phyloP scores from a whole-genome alignment of 2,888 invertebrate species.

The Agapostemon virescens region DNA sequence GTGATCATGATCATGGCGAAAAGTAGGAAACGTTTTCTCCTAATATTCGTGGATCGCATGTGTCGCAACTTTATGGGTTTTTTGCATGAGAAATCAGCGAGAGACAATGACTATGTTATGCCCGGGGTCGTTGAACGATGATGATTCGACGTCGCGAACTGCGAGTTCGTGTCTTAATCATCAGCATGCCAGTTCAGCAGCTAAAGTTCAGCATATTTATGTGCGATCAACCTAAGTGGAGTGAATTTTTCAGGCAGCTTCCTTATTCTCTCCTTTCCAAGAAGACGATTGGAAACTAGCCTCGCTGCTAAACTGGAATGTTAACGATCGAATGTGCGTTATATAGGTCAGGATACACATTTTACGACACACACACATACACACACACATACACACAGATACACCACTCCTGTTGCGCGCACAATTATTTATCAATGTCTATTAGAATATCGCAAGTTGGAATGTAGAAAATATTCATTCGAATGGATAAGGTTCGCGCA shows the following conservation, averaged over 20 bases:
- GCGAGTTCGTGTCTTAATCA: constrained; percentile 42
- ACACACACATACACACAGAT: no score
- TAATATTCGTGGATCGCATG: constrained; percentile 6
- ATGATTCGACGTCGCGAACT: constrained; percentile 34
- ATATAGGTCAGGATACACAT: constrained; percentile 26
- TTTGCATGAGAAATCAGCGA: neutral
- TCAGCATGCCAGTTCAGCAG: constrained; percentile 21
- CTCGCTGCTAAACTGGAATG: constrained; percentile 32
- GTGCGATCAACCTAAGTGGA: constrained; percentile 38
- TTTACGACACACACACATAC: constrained; percentile 2
- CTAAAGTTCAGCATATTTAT: constrained; percentile 45
- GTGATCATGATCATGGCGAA: constrained; percentile 1
- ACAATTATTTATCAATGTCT: neutral
- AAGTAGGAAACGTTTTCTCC: constrained; percentile 4
- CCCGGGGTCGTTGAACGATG: constrained; percentile 31
- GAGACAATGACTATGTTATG: constrained; percentile 13
- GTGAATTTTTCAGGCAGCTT: constrained; percentile 34
- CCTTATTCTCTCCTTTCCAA: constrained; percentile 36
- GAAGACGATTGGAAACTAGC: constrained; percentile 11
- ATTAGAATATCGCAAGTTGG: neutral
- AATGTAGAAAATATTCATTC: constrained; percentile 33
- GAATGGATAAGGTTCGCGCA: constrained; percentile 11
- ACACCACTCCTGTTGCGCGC: neutral
- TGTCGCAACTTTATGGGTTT: constrained; percentile 13
- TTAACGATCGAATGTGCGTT: constrained; percentile 16